phyloP scores from a whole-genome alignment of 2,888 invertebrate species.

The Barypeithes pellucidus region DNA sequence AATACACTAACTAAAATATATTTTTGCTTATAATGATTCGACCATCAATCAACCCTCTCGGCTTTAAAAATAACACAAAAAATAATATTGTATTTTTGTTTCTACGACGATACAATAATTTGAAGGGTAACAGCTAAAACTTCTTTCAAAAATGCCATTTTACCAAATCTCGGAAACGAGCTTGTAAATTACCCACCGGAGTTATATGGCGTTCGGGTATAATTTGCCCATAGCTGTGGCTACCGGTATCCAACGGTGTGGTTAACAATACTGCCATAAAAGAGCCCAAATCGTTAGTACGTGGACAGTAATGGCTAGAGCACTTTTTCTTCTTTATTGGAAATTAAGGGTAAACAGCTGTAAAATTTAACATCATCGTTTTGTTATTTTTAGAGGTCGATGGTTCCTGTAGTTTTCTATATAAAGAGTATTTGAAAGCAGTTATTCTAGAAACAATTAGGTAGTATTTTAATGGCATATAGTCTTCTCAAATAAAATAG shows the following conservation, averaged over 20 bases:
- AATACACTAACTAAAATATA: no score
- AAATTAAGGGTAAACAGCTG: slow-evolving; percentile 51
- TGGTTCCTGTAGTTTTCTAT: slow-evolving; percentile 21
- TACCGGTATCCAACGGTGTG: slow-evolving; percentile 60
- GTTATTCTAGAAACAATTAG: slow-evolving; percentile 16
- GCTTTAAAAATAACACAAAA: no score
- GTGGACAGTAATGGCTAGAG: slow-evolving; percentile 41
- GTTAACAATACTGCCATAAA: slow-evolving; percentile 58
- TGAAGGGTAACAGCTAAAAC: not conserved
- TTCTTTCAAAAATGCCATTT: not conserved
- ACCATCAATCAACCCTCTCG: no score
- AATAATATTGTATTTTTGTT: no score
- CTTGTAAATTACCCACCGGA: slow-evolving; percentile 57
- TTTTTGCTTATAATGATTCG: no score
- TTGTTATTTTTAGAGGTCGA: slow-evolving; percentile 43
- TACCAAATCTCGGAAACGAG: slow-evolving; percentile 54
- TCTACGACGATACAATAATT: no score
- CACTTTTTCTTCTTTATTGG: slow-evolving; percentile 39
- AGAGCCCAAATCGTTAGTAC: slow-evolving; percentile 51
- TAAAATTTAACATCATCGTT: slow-evolving; percentile 51
- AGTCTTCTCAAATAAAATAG: not conserved
- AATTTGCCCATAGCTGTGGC: slow-evolving; percentile 60
- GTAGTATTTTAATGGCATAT: not conserved
- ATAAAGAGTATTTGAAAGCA: slow-evolving; percentile 15
- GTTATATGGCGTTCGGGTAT: slow-evolving; percentile 62